Evolutionary conservation across 2,888 invertebrate genomes (phyloP), one percentile per base, ranked within the genome.

Genomic region (Buathra laborator): DNA sequence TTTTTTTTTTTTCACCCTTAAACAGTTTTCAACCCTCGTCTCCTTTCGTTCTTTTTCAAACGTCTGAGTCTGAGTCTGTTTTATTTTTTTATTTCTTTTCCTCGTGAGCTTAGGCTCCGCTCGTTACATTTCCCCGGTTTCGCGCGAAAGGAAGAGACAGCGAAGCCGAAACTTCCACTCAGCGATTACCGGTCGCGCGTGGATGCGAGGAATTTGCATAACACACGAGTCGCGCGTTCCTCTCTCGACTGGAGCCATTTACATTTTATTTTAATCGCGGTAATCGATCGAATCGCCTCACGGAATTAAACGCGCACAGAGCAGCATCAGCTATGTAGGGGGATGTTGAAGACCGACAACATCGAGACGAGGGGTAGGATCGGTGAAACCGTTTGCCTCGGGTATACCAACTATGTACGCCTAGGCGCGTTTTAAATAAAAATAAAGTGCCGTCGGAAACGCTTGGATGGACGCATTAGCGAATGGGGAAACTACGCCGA

Each of bases 241-340:
- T 48, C 74, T 46, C 75, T 76, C 85, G 70, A 75, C 81, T 48
- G 68, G 48, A 59, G 67, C 88, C 89, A 94, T 93, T 94, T 93
- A 92, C 93, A 94, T 93, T 93, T 94, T 93, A 94, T 93, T 93
- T 91, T 92, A 93, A 92, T 93, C 92, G 92, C 90, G 91, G 92
- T 93, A 93, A 93, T 93, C 93, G 93, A 93, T 93, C 90, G 92
- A 88, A 90, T 91, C 90, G 88, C 75, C 83, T 83, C 87, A 83
- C 75, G 89, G 89, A 92, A 93, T 90, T 92, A 91, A 92, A 91
- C 89, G 88, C 86, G 86, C 84, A 83, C 79, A 43, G 37, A 71
- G 70, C 48, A 59, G 37, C 68, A 70, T 64, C 19, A 12, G 29
- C 71, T 70, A 67, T 59, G 75, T 74, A 53, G 9, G 59, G 24